These are phyloP conservation scores for Drosophila pseudoananassae DNA, from an alignment of 1,140 invertebrate species.

Conservation along the genomic window DNA sequence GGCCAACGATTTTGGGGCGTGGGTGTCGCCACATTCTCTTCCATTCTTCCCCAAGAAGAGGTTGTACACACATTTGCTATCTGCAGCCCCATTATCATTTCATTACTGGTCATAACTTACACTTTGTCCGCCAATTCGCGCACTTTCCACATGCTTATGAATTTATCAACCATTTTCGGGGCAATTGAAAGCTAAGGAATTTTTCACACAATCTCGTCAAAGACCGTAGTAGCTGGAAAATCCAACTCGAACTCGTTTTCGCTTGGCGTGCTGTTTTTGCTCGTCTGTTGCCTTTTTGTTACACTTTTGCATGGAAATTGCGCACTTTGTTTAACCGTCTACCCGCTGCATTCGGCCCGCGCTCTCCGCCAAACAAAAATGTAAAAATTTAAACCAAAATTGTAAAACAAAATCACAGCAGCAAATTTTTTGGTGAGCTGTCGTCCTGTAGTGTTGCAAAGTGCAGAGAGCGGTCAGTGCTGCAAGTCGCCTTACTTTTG, in stretches of 20 bases:
- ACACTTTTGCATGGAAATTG: constrained; percentile 25
- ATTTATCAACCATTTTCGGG: constrained; percentile 86
- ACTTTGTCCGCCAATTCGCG: constrained; percentile 97
- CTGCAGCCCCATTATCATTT: not conserved
- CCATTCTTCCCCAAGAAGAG: constrained; percentile 3
- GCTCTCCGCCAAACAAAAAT: constrained; percentile 60
- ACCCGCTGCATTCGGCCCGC: constrained; percentile 13
- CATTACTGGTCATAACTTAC: constrained; percentile 88
- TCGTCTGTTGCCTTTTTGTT: constrained; percentile 1
- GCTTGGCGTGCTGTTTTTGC: constrained; percentile 24
- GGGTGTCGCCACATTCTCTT: constrained; percentile 46
- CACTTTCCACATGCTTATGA: constrained; percentile 96
- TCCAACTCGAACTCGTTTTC: constrained; percentile 58
- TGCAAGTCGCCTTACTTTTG: not conserved
- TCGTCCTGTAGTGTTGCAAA: constrained; percentile 37
- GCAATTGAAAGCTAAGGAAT: constrained; percentile 63
- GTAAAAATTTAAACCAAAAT: constrained; percentile 75
- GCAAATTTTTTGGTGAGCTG: constrained; percentile 76
- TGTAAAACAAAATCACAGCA: constrained; percentile 69
- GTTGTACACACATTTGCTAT: constrained; percentile 23
- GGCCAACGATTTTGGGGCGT: constrained; percentile 44
- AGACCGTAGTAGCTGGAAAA: constrained; percentile 48
- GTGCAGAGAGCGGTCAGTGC: not conserved
- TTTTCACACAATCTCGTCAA: constrained; percentile 78
- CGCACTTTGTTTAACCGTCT: constrained; percentile 12